Conservation (phyloP, 2,797 vertebrate species). For the Hypotaenidia okinawae region DNA sequence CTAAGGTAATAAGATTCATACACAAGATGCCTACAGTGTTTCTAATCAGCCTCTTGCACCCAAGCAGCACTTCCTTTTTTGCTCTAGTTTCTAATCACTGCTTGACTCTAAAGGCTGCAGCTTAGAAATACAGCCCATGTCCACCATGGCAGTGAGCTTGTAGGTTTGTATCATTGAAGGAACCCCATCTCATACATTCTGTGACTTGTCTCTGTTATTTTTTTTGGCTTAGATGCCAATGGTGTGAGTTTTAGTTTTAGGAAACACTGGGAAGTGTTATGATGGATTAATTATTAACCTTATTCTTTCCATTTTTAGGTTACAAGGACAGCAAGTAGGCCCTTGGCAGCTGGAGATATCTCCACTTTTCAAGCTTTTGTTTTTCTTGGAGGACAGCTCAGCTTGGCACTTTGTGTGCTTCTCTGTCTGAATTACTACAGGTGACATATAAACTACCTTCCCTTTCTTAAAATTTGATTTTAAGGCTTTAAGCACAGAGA, state of each 20-base stretch:
- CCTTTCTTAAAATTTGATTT: neutral
- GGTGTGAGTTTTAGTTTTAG: neutral
- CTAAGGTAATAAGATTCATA: neutral
- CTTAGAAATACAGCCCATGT: neutral
- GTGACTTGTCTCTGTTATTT: neutral
- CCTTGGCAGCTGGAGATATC: constrained; percentile 91
- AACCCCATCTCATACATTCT: neutral
- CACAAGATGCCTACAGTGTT: neutral
- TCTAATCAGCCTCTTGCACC: neutral
- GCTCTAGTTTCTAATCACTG: neutral
- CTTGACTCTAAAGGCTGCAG: neutral
- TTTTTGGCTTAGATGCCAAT: neutral
- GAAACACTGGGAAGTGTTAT: neutral
- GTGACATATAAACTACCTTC: constrained; percentile 66
- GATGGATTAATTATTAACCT: neutral
- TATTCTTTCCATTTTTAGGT: constrained; percentile 81
- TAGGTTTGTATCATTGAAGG: neutral
- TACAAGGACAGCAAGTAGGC: constrained; percentile 87
- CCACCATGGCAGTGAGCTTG: no score
- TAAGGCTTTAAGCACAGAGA: neutral
- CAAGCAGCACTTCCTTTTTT: neutral
- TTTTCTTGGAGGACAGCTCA: constrained; percentile 92
- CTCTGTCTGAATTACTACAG: constrained; percentile 96
- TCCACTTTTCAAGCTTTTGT: constrained; percentile 86
- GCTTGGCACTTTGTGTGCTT: constrained; percentile 88